Evolutionary conservation across 2,888 invertebrate genomes (phyloP), one percentile per base, ranked within the genome.

Genomic region (Fissipunctia ypsillon): DNA sequence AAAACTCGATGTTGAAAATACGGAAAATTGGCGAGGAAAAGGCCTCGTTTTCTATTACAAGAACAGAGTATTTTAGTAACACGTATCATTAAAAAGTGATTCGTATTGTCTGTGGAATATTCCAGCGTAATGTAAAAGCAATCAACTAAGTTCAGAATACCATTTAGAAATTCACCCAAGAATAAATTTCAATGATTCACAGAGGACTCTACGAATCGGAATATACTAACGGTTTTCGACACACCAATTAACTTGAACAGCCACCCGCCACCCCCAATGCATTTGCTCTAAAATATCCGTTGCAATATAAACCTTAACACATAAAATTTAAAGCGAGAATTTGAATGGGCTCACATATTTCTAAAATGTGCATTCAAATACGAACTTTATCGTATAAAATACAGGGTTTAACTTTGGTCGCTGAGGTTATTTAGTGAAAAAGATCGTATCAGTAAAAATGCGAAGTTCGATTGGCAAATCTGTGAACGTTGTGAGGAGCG

Each of bases 231-330:
- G 81, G 78, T 67, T 85, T 81, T 81, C 80, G 79, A 87, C 84
- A 76, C 80, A 79, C 81, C 89, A 88, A 89, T 89, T 88, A 90
- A 85, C 78, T n/a, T 69, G 76, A 83, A 88, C 76, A 83, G 64
- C 78, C 72, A 66, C 67, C 75, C 52, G 22, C 78, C 66, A 52
- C 69, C 73, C 61, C 48, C 64, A 66, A 80, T 83, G 78, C 80
- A 77, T 72, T 74, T 72, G 0, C 70, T 81, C 54, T 60, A 52
- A 76, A 80, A 59, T 76, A 61, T 52, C 14, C 59, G 9, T 35
- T 56, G 31, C 41, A 84, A 85, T 73, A 61, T 64, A 69, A 77
- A 80, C 85, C 74, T 74, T 80, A 74, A 73, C n/a, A 38, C 28
- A 28, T 48, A 65, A 43, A 66, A 67, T 64, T 72, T 71, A 82